Base-by-base conservation (phyloP, 2,797 vertebrate genomes). In the Heterohyrax brucei region DNA sequence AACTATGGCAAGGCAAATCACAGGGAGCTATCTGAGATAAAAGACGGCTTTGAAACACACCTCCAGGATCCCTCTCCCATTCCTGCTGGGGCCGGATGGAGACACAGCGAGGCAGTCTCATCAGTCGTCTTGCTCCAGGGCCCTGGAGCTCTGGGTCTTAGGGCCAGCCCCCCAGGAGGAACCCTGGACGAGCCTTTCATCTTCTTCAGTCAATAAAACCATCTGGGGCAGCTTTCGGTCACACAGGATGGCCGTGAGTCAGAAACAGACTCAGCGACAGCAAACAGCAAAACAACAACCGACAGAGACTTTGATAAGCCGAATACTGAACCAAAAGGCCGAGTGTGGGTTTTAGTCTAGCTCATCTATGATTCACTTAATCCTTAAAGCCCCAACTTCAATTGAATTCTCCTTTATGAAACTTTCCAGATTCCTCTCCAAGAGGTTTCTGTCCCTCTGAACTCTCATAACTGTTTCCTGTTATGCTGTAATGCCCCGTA, bases 391-490 rank as follows among this genome's bases (percentile, higher is more conserved):
- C 28, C 9, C 3, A 77, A 24, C 33, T 89, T 53, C 19, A 68
- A 7, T 39, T 39, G 61, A 90, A 50, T 2, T 21, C 8, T 33
- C 21, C 73, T 82, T 82, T 81, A 61, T 53, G 50, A 96, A 88
- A 48, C 53, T 44, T 79, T 97, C 76, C 26, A 79, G 64, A 66
- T 77, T 72, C 13, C 19, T 66, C 56, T 13, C 46, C 30, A 87
- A 81, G 93, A 92, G 56, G 39, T 76, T 28, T 87, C 62, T 85
- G 19, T 93, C 46, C 39, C 26, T 94, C 19, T 22, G 39, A 39
- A 73, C 61, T 78, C 26, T 83, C 19, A 26, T 9, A 18, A 24
- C 28, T 21, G 18, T 39, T 77, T 18, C 46, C 16, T 86, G 7
- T 48, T 39, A 48, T 30, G 59, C 39, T 82, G 12, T 14, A 81